Percentiles rank a stretch among this genome's conserved stretches.
phyloP scores from a whole-genome alignment of 2,888 invertebrate species.

The Lepidochrysops patricia region DNA sequence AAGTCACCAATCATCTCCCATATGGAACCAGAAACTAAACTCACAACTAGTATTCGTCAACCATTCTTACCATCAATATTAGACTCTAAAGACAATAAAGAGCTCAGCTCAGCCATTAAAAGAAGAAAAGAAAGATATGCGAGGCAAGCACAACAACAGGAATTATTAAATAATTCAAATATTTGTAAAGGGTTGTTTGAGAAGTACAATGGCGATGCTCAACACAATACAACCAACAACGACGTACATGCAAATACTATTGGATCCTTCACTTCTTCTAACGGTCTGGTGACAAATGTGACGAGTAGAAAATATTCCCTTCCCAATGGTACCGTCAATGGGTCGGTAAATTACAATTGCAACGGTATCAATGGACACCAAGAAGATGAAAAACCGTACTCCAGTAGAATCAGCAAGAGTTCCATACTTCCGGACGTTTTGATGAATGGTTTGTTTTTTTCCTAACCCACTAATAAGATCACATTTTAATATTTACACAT shows the following conservation, averaged over 20 bases:
- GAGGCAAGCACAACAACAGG: conserved; percentile 87
- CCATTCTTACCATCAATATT: conserved; percentile 42
- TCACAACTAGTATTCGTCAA: conserved; percentile 35
- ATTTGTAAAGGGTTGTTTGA: conserved; percentile 41
- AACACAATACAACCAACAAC: conserved; percentile 19
- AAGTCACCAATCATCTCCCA: conserved; percentile 38
- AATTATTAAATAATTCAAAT: conserved; percentile 59
- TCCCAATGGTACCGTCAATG: conserved; percentile 29
- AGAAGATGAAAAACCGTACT: conserved; percentile 38
- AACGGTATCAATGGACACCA: conserved; percentile 38
- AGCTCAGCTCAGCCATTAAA: conserved; percentile 86
- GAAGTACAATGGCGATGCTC: conserved; percentile 12
- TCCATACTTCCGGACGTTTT: conserved; percentile 47
- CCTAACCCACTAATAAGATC: conserved; percentile 48
- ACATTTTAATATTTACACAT: neutral
- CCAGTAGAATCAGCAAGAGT: conserved; percentile 35
- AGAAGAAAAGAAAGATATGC: conserved; percentile 88
- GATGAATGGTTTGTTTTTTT: conserved; percentile 63
- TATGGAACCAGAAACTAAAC: conserved; percentile 42
- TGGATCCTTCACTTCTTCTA: conserved; percentile 27
- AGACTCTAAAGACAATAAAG: conserved; percentile 72
- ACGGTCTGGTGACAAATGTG: conserved; percentile 22
- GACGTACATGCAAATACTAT: conserved; percentile 22
- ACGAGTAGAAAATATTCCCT: conserved; percentile 33
- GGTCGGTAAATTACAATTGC: conserved; percentile 28